These are phyloP conservation scores for Brachypodius melanocephalos DNA, from an alignment of 2,113 vertebrate genomes.

Conservation along the genomic window DNA sequence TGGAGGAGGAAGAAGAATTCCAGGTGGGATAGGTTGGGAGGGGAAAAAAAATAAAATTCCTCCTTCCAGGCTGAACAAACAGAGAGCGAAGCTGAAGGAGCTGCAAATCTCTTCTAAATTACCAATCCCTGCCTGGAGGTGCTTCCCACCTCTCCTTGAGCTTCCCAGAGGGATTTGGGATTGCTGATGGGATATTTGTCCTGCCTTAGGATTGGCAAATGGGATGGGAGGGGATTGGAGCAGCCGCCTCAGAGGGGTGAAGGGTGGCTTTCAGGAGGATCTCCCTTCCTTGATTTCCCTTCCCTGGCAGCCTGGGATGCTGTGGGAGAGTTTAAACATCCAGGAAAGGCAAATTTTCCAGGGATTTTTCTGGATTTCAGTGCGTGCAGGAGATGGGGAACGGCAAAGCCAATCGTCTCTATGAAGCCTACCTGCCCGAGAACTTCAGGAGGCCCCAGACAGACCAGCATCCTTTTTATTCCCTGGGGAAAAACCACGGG, in stretches of 20 bases:
- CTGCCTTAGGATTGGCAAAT: neutral
- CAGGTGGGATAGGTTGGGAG: neutral
- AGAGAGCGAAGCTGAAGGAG: neutral
- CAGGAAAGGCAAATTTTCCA: neutral
- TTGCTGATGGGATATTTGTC: neutral
- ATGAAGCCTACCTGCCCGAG: constrained; percentile 93
- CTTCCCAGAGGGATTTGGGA: neutral
- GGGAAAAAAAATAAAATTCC: neutral
- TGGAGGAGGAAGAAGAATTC: neutral
- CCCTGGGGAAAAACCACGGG: neutral
- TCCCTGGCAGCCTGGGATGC: neutral
- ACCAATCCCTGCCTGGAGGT: neutral
- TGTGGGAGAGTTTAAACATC: neutral
- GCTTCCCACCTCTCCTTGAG: neutral
- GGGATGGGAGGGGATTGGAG: neutral
- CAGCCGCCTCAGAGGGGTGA: neutral
- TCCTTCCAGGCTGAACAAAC: neutral
- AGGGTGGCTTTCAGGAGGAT: neutral
- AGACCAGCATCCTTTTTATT: constrained; percentile 84
- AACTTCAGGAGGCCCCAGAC: constrained; percentile 92
- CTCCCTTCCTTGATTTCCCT: neutral
- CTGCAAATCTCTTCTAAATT: neutral
- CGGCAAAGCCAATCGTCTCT: constrained; percentile 90
- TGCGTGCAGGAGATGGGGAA: constrained; percentile 98
- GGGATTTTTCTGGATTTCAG: constrained; percentile 65